These are phyloP conservation scores for Proisotoma minuta DNA, from an alignment of 2,888 invertebrate species.

Conservation along the genomic window DNA sequence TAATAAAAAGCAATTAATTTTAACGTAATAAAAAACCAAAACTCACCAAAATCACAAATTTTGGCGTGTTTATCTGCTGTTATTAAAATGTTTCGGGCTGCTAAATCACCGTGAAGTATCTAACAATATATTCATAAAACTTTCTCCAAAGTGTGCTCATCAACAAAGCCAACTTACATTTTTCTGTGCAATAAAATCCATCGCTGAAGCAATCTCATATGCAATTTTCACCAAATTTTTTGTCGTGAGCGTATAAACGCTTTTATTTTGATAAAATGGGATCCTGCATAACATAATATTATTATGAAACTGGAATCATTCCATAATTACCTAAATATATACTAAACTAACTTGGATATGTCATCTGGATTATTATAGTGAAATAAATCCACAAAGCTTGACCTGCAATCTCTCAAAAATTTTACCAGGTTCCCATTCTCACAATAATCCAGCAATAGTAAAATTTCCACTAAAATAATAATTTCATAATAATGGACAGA, in stretches of 20 bases:
- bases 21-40: too few species aligned
- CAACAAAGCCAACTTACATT: slow-evolving; percentile 15
- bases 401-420: slow-evolving; percentile 11
- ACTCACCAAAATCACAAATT: slow-evolving; percentile 38
- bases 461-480: slow-evolving; percentile 19
- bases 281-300: too few species aligned
- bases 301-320: too few species aligned
- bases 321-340: too few species aligned
- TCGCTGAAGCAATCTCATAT: slow-evolving; percentile 18
- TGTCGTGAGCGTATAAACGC: slow-evolving; percentile 7
- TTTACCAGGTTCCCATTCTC: slow-evolving; percentile 20
- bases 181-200: slow-evolving; percentile 22
- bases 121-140: too few species aligned
- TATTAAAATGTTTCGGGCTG: slow-evolving; percentile 31
- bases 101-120: slow-evolving; percentile 35
- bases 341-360: background rate
- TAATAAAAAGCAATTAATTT: too few species aligned
- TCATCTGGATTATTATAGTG: background rate
- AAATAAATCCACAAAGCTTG: slow-evolving; percentile 18
- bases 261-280: slow-evolving; percentile 23
- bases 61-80: slow-evolving; percentile 27
- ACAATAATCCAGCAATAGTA: slow-evolving; percentile 26
- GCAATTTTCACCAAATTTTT: slow-evolving; percentile 19
- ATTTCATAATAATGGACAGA: background rate
- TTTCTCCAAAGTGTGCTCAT: background rate